These are phyloP conservation scores for Aphis craccivora DNA, from an alignment of 1,140 invertebrate genomes.

Conservation along the genomic window DNA sequence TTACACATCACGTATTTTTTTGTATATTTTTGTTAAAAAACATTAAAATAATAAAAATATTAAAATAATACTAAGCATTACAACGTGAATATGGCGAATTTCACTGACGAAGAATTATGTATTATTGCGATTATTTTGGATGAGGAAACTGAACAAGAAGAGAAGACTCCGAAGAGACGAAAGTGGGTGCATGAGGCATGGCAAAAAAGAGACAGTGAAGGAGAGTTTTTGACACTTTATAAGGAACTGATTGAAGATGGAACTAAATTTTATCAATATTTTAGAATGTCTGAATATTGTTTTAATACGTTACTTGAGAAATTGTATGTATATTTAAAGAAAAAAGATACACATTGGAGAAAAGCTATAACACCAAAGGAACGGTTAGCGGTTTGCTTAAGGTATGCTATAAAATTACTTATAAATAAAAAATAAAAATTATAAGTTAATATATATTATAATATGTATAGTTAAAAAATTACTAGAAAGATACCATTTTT, in stretches of 20 bases:
- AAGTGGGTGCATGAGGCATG: neutral
- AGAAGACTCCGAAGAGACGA: neutral
- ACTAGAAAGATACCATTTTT: neutral
- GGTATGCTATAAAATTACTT: slow-evolving; percentile 40
- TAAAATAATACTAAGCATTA: neutral
- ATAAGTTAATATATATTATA: no score
- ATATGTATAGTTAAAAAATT: slow-evolving; percentile 8
- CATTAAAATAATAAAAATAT: neutral
- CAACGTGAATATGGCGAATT: neutral
- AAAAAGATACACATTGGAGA: slow-evolving; percentile 51
- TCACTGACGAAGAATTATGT: neutral
- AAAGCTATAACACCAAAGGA: slow-evolving; percentile 38
- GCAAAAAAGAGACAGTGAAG: slow-evolving; percentile 40
- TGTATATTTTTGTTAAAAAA: neutral
- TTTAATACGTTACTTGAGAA: slow-evolving; percentile 48
- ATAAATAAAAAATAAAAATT: slow-evolving; percentile 21
- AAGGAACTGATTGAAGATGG: slow-evolving; percentile 48
- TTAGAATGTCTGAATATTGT: slow-evolving; percentile 52
- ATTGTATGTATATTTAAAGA: slow-evolving; percentile 40
- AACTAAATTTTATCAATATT: slow-evolving; percentile 59
- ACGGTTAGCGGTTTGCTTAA: slow-evolving; percentile 44
- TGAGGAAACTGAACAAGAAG: neutral
- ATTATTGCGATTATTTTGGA: slow-evolving; percentile 6
- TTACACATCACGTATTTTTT: neutral
- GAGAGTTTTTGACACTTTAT: slow-evolving; percentile 52